Base-by-base conservation (phyloP, 2,888 invertebrate genomes). In the Maniola hyperantus region DNA sequence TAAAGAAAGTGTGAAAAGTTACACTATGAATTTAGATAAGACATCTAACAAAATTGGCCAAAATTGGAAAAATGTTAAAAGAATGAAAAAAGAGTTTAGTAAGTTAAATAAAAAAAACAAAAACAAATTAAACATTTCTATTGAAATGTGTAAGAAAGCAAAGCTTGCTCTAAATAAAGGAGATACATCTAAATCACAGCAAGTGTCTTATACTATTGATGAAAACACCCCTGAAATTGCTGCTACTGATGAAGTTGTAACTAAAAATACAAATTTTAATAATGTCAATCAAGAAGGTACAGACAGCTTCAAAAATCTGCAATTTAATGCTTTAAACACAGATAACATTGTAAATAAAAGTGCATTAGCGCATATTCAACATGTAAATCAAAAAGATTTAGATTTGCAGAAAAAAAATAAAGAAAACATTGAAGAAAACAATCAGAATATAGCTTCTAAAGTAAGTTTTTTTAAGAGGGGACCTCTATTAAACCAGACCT, bases 41-140 rank as follows among this genome's bases (percentile, higher is more conserved):
- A 72, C 58, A n/a, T 73, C 79, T 6, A 78, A 72, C 57, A 87
- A 83, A 71, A 55, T 71, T 1, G 86, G 86, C 73, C 83, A 86
- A 72, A 85, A 82, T 68, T 92, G 90, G 91, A 85, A 79, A 69
- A 88, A 82, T 83, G 89, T 91, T 0, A 91, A 89, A 72, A 89
- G 77, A 78, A 91, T 91, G 91, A 87, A 84, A 75, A 89, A 88
- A 71, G 91, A 90, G 72, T 90, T 92, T 64, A 88, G 84, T 76
- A 91, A 88, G 74, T 74, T 88, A 51, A 87, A 86, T 67, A 89
- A 88, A 68, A 79, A 80, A 67, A 84, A 85, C 68, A 86, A 77
- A 74, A 90, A 79, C 70, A 93, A 92, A 80, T 72, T 92, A 8
- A 90, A 92, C 85, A 84, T 90, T 61, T 92, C 92, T 39, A 88